phyloP scores from a whole-genome alignment of 2,888 invertebrate species.

The Oscheius sp. region DNA sequence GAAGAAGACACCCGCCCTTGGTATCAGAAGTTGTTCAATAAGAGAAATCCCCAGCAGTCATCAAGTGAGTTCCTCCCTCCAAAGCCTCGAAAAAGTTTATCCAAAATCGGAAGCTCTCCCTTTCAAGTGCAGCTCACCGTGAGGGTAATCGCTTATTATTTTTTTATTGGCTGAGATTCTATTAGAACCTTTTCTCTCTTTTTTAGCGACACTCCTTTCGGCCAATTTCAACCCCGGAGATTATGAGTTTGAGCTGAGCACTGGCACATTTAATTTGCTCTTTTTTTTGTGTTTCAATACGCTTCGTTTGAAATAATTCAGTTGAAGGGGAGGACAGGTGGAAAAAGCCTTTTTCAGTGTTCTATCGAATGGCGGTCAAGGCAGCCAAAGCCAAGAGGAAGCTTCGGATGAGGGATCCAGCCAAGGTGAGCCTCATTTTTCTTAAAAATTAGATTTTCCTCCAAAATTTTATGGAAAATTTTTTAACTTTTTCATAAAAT shows the following conservation, averaged over 20 bases:
- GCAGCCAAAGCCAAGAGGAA: slow-evolving; percentile 58
- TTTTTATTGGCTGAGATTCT: not conserved
- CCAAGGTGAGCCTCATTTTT: no score
- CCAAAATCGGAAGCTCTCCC: not conserved
- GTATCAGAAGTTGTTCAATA: slow-evolving; percentile 28
- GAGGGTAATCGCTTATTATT: not conserved
- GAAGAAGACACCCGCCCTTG: slow-evolving; percentile 31
- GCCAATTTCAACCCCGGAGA: slow-evolving; percentile 15
- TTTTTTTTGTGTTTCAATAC: not conserved
- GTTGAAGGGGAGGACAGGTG: no score
- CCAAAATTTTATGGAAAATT: not conserved
- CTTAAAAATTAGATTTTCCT: no score
- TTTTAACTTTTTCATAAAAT: not conserved
- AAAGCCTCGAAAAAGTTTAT: not conserved
- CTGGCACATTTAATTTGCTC: not conserved
- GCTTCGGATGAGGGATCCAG: slow-evolving; percentile 55
- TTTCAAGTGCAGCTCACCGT: not conserved
- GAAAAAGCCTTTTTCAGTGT: slow-evolving; percentile 46
- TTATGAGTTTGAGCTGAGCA: slow-evolving; percentile 7
- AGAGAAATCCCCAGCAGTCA: slow-evolving; percentile 21
- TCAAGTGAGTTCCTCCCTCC: slow-evolving; percentile 20
- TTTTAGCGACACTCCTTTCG: not conserved
- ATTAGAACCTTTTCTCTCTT: not conserved
- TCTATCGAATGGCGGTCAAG: slow-evolving; percentile 62
- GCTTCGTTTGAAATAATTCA: not conserved